phyloP scores from a whole-genome alignment of 2,888 invertebrate genomes.

The Neocrepidodera transversa region DNA sequence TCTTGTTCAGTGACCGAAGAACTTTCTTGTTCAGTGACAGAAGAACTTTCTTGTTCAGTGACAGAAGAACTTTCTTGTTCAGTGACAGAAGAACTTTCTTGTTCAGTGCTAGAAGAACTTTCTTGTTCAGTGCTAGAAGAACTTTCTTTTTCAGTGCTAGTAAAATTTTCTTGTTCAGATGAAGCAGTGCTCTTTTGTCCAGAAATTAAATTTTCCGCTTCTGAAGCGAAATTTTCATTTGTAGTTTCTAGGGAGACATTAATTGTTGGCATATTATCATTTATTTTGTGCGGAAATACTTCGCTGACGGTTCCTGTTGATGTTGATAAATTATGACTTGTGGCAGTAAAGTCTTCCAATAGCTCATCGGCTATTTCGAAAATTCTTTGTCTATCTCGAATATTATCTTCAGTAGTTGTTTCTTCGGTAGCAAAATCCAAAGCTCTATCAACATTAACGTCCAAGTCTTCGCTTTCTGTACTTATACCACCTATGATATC shows the following conservation, averaged over 20 bases:
- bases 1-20: no score
- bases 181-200: neutral
- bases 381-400: conserved; percentile 3
- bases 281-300: conserved; percentile 7
- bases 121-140: neutral
- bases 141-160: neutral
- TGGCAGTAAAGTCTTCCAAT: neutral
- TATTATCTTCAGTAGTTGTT: neutral
- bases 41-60: neutral
- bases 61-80: neutral
- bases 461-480: neutral
- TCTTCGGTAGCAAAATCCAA: neutral
- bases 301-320: neutral
- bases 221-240: neutral
- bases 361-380: conserved; percentile 15
- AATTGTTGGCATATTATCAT: neutral
- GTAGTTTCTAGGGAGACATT: neutral
- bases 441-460: neutral
- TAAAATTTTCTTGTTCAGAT: neutral
- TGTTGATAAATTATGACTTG: neutral
- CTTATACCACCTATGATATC: neutral
- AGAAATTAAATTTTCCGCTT: neutral
- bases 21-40: no score
- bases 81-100: no score
- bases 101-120: no score